A percentile compares a stretch with the other conserved stretches of the same genome.
These are phyloP conservation scores for Sandelia bainsii DNA, from an alignment of 2,797 vertebrate species.

Conservation along the genomic window DNA sequence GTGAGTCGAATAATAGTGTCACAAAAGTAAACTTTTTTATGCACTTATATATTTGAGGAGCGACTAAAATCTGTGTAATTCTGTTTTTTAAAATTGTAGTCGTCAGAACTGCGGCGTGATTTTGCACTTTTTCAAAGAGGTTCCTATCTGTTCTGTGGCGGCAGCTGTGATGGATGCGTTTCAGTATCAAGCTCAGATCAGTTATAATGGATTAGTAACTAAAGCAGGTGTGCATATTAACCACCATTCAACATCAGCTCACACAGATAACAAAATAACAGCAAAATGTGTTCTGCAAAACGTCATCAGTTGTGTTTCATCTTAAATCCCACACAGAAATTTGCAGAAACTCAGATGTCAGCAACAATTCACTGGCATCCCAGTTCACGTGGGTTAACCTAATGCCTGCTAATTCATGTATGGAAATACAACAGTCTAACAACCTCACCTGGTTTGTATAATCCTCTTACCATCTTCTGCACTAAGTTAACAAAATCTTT, in stretches of 20 bases:
- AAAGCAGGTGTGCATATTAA: conserved; percentile 68
- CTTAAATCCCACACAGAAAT: conserved; percentile 59
- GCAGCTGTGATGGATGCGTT: conserved; percentile 34
- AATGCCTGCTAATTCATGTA: conserved; percentile 41
- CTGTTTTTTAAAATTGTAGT: conserved; percentile 12
- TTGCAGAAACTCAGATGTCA: conserved; percentile 54
- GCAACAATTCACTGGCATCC: neutral
- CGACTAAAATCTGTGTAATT: conserved; percentile 3
- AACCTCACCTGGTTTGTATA: conserved; percentile 66
- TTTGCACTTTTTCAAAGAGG: conserved; percentile 38
- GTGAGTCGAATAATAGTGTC: conserved; percentile 55
- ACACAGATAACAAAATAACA: neutral
- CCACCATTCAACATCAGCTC: neutral
- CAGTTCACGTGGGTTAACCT: neutral
- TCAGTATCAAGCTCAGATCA: neutral
- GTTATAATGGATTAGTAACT: conserved; percentile 45
- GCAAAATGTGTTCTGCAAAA: neutral
- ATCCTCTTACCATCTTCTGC: neutral
- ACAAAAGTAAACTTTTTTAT: neutral
- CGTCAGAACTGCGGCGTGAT: conserved; percentile 56
- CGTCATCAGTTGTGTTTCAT: conserved; percentile 14
- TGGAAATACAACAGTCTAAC: fast-evolving
- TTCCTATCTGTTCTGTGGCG: conserved; percentile 59
- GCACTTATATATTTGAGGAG: neutral
- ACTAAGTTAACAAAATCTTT: neutral